Evolutionary conservation across 2,797 vertebrate genomes (phyloP).

Genomic region (Sciaenops ocellatus): DNA sequence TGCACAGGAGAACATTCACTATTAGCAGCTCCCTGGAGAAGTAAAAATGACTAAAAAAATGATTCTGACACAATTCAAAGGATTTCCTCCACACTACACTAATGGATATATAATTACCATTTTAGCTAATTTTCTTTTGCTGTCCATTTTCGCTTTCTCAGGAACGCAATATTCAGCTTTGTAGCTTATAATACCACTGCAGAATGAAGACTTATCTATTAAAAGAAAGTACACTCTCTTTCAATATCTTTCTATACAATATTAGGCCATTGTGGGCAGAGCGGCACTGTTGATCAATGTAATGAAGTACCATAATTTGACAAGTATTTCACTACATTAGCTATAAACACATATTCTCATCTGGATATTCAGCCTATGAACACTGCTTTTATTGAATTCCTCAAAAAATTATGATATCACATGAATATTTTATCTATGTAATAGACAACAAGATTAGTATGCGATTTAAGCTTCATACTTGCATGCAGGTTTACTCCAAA

Average conservation of each 20-base stretch:
- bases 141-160: neutral
- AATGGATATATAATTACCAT: neutral
- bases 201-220: neutral
- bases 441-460: neutral
- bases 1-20: conserved; percentile 20
- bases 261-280: neutral
- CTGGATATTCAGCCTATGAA: conserved; percentile 12
- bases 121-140: neutral
- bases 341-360: neutral
- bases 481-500: conserved; percentile 2
- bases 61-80: neutral
- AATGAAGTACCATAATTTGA: neutral
- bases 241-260: neutral
- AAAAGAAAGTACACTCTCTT: neutral
- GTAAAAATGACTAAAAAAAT: neutral
- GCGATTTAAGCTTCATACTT: neutral
- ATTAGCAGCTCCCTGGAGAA: conserved; percentile 6
- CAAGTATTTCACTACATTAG: neutral
- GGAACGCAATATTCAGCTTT: neutral
- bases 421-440: neutral
- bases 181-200: neutral
- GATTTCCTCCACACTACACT: neutral
- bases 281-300: neutral
- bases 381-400: neutral
- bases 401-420: neutral